phyloP scores from a whole-genome alignment of 2,797 vertebrate genomes.

The Nyctibius grandis region DNA sequence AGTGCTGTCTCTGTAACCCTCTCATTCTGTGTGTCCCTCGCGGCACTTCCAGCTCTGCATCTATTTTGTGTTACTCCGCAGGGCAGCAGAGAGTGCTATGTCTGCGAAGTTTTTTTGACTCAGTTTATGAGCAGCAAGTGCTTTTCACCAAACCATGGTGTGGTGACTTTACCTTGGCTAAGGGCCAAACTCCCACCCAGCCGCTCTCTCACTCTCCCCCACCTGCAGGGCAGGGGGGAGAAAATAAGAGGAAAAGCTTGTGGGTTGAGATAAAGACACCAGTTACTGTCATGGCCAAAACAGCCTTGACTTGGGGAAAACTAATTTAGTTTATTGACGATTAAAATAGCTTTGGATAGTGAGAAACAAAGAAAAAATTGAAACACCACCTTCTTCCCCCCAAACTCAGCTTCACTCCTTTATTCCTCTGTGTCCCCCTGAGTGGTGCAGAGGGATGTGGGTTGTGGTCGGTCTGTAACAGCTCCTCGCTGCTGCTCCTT shows the following conservation, averaged over 20 bases:
- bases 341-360: not conserved
- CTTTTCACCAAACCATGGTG: conserved; percentile 15
- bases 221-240: not conserved
- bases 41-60: not conserved
- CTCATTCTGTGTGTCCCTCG: not conserved
- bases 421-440: not conserved
- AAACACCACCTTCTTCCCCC: not conserved
- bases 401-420: fast-evolving
- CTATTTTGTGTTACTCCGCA: not conserved
- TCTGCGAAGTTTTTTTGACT: conserved; percentile 50
- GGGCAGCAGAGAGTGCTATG: not conserved
- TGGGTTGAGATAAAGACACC: not conserved
- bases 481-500: not conserved
- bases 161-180: not conserved
- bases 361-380: not conserved
- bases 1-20: not conserved
- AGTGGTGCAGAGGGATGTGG: not conserved
- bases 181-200: not conserved
- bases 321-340: not conserved
- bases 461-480: no score
- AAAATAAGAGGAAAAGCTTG: not conserved
- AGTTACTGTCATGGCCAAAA: fast-evolving
- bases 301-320: not conserved
- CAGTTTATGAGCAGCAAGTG: conserved; percentile 7
- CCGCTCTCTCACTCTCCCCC: not conserved